Percentiles rank a stretch among this genome's conserved stretches.
These are phyloP conservation scores for Danio aesculapii DNA, from an alignment of 2,797 vertebrate species.

Conservation along the genomic window DNA sequence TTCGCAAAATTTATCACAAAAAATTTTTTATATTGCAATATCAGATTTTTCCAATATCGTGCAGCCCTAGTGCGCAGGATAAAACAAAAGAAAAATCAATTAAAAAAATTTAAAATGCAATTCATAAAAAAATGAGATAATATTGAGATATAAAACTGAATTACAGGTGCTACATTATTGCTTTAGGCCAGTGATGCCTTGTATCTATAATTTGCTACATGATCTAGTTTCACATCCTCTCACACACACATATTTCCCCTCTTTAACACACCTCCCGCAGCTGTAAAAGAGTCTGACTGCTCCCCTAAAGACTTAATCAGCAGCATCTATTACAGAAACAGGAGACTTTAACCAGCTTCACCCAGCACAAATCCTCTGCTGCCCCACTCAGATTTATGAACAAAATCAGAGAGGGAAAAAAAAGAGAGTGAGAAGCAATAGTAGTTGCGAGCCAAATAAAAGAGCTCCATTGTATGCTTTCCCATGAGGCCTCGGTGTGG, in stretches of 20 bases:
- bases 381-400: slow-evolving; percentile 39
- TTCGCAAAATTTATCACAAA: too few relatives aligned
- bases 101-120: too few relatives aligned
- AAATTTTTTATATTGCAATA: too few relatives aligned
- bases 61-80: too few relatives aligned
- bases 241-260: slow-evolving; percentile 12
- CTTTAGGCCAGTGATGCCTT: too few relatives aligned
- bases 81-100: too few relatives aligned
- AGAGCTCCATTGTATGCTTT: slow-evolving; percentile 36
- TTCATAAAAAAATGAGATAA: too few relatives aligned
- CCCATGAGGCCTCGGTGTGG: slow-evolving; percentile 25
- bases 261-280: slow-evolving; percentile 24
- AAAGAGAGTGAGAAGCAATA: slow-evolving; percentile 29
- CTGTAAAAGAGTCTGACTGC: slow-evolving; percentile 21
- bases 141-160: background rate
- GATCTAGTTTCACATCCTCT: background rate
- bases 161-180: background rate
- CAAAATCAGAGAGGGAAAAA: slow-evolving; percentile 33
- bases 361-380: slow-evolving; percentile 19
- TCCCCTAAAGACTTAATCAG: slow-evolving; percentile 44
- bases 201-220: slow-evolving; percentile 1
- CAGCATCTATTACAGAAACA: slow-evolving; percentile 39
- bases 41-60: too few relatives aligned
- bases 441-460: slow-evolving; percentile 25
- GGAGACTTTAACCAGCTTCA: slow-evolving; percentile 35